Percentiles rank a stretch among this genome's conserved stretches.
Conservation (phyloP, 2,888 invertebrate species). For the Brachylomia viminalis region DNA sequence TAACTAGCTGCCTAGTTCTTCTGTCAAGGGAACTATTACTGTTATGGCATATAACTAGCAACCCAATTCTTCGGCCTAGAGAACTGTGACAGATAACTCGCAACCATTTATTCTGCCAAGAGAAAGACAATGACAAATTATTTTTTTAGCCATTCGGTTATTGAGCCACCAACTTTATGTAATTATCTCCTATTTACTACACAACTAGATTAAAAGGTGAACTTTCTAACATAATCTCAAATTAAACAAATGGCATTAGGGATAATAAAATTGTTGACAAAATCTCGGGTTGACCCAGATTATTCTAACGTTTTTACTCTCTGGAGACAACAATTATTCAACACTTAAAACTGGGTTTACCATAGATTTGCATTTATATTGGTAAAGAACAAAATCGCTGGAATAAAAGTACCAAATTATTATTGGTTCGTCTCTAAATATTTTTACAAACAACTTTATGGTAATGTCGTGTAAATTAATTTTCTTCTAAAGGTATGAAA, state of each 20-base stretch:
- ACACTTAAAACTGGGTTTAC: not conserved
- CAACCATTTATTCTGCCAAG: too few relatives aligned
- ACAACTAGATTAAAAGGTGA: not conserved
- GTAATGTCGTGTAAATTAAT: not conserved
- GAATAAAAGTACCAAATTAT: not conserved
- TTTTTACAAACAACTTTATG: conserved; percentile 5
- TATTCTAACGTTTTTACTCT: not conserved
- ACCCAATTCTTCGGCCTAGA: too few relatives aligned
- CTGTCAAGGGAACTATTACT: too few relatives aligned
- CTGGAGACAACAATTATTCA: not conserved
- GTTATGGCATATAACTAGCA: too few relatives aligned
- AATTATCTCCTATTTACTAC: not conserved
- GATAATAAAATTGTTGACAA: not conserved
- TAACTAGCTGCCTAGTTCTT: too few relatives aligned
- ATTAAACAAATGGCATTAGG: not conserved
- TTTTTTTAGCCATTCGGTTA: too few relatives aligned
- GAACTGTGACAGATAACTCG: too few relatives aligned
- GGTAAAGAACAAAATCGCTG: conserved; percentile 1
- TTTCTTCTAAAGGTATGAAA: not conserved
- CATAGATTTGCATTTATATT: conserved; percentile 36
- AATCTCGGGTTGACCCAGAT: not conserved
- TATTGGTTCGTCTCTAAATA: not conserved
- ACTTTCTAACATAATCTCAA: not conserved
- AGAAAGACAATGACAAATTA: too few relatives aligned
- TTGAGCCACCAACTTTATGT: not conserved